These are phyloP conservation scores for Nebria ingens DNA, from an alignment of 1,140 invertebrate genomes.

Conservation along the genomic window DNA sequence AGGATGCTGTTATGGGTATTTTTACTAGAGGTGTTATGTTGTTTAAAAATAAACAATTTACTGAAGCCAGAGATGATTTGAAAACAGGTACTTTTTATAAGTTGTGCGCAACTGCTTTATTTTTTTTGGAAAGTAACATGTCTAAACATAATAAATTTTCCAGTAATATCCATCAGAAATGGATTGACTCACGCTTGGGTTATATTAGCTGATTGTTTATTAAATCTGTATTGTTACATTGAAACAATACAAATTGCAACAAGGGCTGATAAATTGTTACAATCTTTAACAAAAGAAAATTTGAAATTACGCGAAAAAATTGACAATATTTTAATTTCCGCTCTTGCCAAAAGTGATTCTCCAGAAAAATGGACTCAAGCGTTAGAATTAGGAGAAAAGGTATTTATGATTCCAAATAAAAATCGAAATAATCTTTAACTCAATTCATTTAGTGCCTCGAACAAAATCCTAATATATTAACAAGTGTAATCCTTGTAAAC, in stretches of 20 bases:
- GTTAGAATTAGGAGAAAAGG: slow-evolving; percentile 31
- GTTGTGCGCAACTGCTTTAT: neutral
- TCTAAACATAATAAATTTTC: slow-evolving; percentile 14
- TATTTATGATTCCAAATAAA: slow-evolving; percentile 23
- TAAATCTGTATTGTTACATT: slow-evolving; percentile 45
- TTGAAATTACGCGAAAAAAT: slow-evolving; percentile 23
- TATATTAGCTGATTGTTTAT: slow-evolving; percentile 39
- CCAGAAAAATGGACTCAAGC: slow-evolving; percentile 41
- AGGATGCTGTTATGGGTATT: slow-evolving; percentile 44
- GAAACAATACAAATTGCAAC: slow-evolving; percentile 42
- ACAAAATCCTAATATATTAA: slow-evolving; percentile 10
- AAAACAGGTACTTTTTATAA: slow-evolving; percentile 30
- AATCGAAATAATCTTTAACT: slow-evolving; percentile 9
- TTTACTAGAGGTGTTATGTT: slow-evolving; percentile 48
- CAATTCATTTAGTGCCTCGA: slow-evolving; percentile 14
- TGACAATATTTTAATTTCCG: slow-evolving; percentile 29
- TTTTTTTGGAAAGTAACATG: neutral
- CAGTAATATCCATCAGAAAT: slow-evolving; percentile 27
- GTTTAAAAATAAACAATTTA: slow-evolving; percentile 39
- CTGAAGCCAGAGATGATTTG: slow-evolving; percentile 43
- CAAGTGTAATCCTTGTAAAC: no score
- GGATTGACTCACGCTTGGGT: slow-evolving; percentile 36
- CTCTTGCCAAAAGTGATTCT: slow-evolving; percentile 33
- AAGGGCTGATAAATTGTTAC: slow-evolving; percentile 32
- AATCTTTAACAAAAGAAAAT: slow-evolving; percentile 20